Evolutionary conservation across 2,888 invertebrate genomes (phyloP).

Genomic region (Dromius quadrimaculatus): DNA sequence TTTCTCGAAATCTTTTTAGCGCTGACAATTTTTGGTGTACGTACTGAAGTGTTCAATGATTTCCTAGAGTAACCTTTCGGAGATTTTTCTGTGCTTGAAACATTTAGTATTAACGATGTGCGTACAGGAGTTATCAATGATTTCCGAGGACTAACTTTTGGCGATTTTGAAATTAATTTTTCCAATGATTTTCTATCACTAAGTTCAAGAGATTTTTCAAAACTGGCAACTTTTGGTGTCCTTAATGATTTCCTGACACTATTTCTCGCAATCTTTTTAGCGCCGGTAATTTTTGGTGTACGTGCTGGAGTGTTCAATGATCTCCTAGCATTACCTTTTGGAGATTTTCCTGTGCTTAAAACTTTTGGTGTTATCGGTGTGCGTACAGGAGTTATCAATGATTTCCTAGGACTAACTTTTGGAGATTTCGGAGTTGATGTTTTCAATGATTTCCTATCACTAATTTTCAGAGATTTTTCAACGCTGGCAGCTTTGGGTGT

Average conservation of each 20-base stretch:
- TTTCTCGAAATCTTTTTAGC: no score
- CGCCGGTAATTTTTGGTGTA: conserved; percentile 61
- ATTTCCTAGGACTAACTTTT: neutral
- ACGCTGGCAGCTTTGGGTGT: neutral
- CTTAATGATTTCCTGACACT: conserved; percentile 64
- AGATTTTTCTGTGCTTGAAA: no score
- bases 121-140: conserved; percentile 4
- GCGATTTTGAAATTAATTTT: neutral
- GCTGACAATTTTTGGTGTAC: no score
- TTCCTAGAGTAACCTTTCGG: no score
- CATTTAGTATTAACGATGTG: neutral
- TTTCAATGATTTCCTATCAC: neutral
- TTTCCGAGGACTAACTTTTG: neutral
- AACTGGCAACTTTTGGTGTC: conserved; percentile 56
- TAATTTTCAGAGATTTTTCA: neutral
- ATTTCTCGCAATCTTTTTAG: conserved; percentile 59
- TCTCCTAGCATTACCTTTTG: no score
- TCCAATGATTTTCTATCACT: neutral
- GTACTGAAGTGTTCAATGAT: no score
- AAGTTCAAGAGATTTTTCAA: conserved; percentile 37
- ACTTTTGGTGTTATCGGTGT: neutral
- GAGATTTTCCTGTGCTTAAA: no score
- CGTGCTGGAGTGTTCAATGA: no score
- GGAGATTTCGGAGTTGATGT: neutral
- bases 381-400: conserved; percentile 2